A percentile compares a stretch with the other conserved stretches of the same genome.
These are phyloP conservation scores for Perca fluviatilis DNA, from an alignment of 2,113 vertebrate species.

Conservation along the genomic window DNA sequence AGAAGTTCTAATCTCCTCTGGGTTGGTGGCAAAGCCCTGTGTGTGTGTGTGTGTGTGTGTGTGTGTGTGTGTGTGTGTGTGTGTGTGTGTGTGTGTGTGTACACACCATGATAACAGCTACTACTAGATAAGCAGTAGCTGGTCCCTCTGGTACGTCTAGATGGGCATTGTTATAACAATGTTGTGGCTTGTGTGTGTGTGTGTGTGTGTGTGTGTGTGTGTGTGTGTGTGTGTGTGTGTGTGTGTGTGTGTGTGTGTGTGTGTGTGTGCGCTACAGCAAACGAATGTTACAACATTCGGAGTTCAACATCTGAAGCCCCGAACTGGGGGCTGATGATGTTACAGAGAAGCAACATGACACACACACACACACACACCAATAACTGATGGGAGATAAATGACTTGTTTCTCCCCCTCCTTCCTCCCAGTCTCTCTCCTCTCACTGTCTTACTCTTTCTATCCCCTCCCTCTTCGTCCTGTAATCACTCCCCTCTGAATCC, in stretches of 20 bases:
- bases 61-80: neutral
- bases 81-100: slow-evolving; percentile 34
- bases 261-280: slow-evolving; percentile 9
- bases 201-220: neutral
- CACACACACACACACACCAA: slow-evolving; percentile 21
- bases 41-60: slow-evolving; percentile 31
- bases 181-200: slow-evolving; percentile 12
- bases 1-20: slow-evolving; percentile 71
- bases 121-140: slow-evolving; percentile 63
- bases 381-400: slow-evolving; percentile 49
- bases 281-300: slow-evolving; percentile 26
- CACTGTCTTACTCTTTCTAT: slow-evolving; percentile 10
- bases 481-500: slow-evolving; percentile 78
- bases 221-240: slow-evolving; percentile 4
- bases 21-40: slow-evolving; percentile 35
- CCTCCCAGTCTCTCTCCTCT: slow-evolving; percentile 1
- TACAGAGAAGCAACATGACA: slow-evolving; percentile 45
- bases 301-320: slow-evolving; percentile 37
- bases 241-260: slow-evolving; percentile 9
- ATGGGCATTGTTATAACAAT: slow-evolving; percentile 48
- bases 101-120: slow-evolving; percentile 67
- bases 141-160: slow-evolving; percentile 54
- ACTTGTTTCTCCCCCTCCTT: slow-evolving; percentile 38
- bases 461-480: slow-evolving; percentile 54
- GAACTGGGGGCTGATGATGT: slow-evolving; percentile 36